Percentiles rank a stretch among this genome's conserved stretches.
These are phyloP conservation scores for Phalacrocorax aristotelis DNA, from an alignment of 2,113 vertebrate species.

Conservation along the genomic window DNA sequence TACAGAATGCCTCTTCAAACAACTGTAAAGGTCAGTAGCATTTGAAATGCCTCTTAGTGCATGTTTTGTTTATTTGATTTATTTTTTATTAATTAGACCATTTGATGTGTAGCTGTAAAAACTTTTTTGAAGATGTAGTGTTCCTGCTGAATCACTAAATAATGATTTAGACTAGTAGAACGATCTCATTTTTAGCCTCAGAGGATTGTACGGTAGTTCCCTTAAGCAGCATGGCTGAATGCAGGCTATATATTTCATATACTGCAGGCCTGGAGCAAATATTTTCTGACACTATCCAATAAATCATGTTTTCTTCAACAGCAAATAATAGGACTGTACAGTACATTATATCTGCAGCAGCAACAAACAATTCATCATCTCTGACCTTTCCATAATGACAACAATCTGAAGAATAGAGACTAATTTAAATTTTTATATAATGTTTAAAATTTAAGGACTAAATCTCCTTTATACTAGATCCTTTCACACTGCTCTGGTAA, in stretches of 20 bases:
- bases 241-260: conserved; percentile 62
- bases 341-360: conserved; percentile 63
- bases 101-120: not conserved
- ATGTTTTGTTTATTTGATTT: not conserved
- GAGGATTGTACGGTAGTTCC: not conserved
- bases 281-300: conserved; percentile 63
- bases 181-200: conserved; percentile 31
- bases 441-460: conserved; percentile 64
- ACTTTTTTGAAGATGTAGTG: not conserved
- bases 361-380: conserved; percentile 69
- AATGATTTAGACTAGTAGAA: not conserved
- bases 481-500: not conserved
- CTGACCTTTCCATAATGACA: conserved; percentile 69
- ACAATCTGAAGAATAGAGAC: conserved; percentile 53
- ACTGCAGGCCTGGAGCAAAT: conserved; percentile 53
- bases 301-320: conserved; percentile 68
- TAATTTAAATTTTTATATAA: conserved; percentile 68
- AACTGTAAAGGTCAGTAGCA: conserved; percentile 6
- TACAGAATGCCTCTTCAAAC: not conserved
- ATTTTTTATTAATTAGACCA: conserved; percentile 27
- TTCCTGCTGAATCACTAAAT: conserved; percentile 27
- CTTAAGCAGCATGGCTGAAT: conserved; percentile 30
- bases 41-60: not conserved
- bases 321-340: conserved; percentile 66
- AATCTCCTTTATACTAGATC: conserved; percentile 4